phyloP scores from a whole-genome alignment of 2,797 vertebrate species.

The Falco rusticolus region DNA sequence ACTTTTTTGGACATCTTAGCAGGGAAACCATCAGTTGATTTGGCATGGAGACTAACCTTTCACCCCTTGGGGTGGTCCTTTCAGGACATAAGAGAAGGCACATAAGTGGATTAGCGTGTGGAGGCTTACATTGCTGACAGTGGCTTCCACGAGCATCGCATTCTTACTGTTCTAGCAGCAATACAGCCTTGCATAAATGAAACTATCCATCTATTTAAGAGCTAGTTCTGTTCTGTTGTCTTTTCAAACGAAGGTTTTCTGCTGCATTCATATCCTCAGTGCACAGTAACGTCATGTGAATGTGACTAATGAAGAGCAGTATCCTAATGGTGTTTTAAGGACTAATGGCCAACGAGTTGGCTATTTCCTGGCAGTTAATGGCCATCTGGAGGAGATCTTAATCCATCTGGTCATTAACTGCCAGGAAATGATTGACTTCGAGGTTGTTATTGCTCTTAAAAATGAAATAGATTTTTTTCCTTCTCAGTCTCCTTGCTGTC shows the following conservation, averaged over 20 bases:
- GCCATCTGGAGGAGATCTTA: conserved; percentile 51
- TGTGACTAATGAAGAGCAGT: conserved; percentile 29
- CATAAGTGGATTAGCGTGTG: conserved; percentile 13
- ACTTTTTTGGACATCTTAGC: conserved; percentile 36
- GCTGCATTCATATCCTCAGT: background rate
- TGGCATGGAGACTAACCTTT: conserved; percentile 60
- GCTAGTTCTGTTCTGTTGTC: background rate
- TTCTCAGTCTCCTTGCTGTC: background rate
- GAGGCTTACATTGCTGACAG: background rate
- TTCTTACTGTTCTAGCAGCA: background rate
- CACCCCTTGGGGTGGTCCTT: conserved; percentile 48
- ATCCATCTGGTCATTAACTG: conserved; percentile 49
- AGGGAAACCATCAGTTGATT: conserved; percentile 26
- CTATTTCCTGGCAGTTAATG: conserved; percentile 72
- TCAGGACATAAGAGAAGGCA: background rate
- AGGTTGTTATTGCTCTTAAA: conserved; percentile 22
- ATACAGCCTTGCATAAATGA: background rate
- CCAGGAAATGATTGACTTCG: conserved; percentile 62
- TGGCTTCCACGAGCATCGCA: background rate
- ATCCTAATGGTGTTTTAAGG: conserved; percentile 17
- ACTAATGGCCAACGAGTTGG: conserved; percentile 44
- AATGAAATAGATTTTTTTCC: conserved; percentile 3
- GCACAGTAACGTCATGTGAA: background rate
- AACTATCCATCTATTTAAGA: background rate
- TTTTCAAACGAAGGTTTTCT: background rate